A percentile compares a stretch with the other conserved stretches of the same genome.
Conservation (phyloP, 2,888 invertebrate species). For the Microplitis manilae region DNA sequence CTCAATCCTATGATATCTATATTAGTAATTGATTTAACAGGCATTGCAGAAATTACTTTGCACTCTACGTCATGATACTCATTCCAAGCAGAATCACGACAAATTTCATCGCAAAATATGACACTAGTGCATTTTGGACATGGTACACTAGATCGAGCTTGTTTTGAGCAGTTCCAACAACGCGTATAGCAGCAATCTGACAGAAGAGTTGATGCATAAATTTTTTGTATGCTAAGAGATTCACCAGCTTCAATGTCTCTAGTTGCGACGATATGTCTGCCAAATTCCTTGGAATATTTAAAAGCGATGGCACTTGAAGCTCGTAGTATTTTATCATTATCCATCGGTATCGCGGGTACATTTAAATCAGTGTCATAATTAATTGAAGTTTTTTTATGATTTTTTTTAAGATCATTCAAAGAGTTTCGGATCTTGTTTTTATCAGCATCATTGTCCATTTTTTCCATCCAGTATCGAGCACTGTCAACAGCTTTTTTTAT, state of each 20-base stretch:
- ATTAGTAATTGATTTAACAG: too few species aligned
- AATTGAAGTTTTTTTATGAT: too few species aligned
- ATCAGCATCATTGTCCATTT: too few species aligned
- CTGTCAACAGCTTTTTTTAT: neutral
- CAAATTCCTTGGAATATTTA: neutral
- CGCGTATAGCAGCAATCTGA: neutral
- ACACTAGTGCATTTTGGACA: neutral
- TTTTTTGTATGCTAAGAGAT: neutral
- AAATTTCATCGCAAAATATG: neutral
- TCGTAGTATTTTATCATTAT: neutral
- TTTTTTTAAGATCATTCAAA: neutral
- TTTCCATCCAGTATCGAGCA: neutral
- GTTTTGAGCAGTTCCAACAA: neutral
- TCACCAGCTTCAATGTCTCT: constrained; percentile 9
- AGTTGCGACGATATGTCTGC: neutral
- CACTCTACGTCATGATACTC: neutral
- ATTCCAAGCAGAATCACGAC: neutral
- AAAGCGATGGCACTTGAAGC: neutral
- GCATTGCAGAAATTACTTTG: neutral
- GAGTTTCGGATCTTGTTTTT: neutral
- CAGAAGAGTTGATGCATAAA: neutral
- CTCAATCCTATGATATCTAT: too few species aligned
- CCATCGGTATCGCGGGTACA: neutral
- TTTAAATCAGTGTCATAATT: too few species aligned
- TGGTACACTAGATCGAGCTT: neutral